Evolutionary conservation across 2,113 vertebrate species (phyloP).

Genomic region (Oryzias javanicus): DNA sequence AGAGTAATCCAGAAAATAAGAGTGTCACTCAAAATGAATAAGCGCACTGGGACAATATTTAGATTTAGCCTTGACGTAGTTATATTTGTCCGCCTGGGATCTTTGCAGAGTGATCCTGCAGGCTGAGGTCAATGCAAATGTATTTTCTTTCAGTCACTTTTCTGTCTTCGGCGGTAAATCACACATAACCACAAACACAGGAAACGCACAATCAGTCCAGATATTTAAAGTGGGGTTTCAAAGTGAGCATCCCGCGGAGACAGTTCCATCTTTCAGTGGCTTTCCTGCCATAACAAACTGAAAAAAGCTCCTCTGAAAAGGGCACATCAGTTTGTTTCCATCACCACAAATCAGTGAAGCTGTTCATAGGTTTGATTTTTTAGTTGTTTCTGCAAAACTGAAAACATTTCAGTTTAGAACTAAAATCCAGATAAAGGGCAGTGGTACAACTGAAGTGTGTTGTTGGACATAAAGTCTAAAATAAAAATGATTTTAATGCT

Average conservation of each 20-base stretch:
- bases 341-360: background rate
- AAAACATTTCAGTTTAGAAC: no score
- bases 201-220: slow-evolving; percentile 25
- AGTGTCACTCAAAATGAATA: slow-evolving; percentile 52
- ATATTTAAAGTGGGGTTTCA: slow-evolving; percentile 28
- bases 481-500: no score
- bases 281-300: slow-evolving; percentile 22
- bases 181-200: slow-evolving; percentile 46
- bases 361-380: background rate
- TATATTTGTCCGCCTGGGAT: slow-evolving; percentile 1
- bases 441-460: no score
- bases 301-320: slow-evolving; percentile 25
- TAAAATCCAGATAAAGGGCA: no score
- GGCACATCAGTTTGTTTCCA: slow-evolving; percentile 9
- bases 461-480: no score
- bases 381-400: no score
- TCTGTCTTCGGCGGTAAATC: slow-evolving; percentile 54
- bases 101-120: slow-evolving; percentile 47
- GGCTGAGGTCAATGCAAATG: slow-evolving; percentile 55
- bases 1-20: slow-evolving; percentile 58
- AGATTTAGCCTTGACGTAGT: slow-evolving; percentile 5
- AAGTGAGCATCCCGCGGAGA: slow-evolving; percentile 17
- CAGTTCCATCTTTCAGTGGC: slow-evolving; percentile 29
- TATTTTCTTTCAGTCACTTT: slow-evolving; percentile 39
- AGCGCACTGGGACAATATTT: background rate